A percentile compares a stretch with the other conserved stretches of the same genome.
These are phyloP conservation scores for Drosophila ficusphila DNA, from an alignment of 1,140 invertebrate species.

Conservation along the genomic window DNA sequence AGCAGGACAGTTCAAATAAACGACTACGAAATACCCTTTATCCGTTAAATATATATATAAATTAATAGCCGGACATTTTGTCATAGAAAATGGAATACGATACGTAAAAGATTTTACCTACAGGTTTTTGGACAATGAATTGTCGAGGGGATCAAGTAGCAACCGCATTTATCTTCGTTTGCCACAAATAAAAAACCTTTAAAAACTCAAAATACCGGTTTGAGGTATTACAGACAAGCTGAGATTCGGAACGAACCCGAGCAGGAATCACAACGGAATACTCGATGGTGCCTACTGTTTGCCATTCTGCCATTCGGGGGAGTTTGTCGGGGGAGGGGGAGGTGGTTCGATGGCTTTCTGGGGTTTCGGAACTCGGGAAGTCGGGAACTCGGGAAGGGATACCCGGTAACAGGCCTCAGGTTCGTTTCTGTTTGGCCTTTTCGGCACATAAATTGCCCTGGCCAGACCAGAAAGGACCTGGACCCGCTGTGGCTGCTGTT, in stretches of 20 bases:
- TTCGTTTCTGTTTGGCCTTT: slow-evolving; percentile 53
- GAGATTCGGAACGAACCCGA: not conserved
- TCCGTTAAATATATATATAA: not conserved
- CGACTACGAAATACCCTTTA: not conserved
- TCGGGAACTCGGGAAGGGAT: too few relatives aligned
- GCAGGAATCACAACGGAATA: not conserved
- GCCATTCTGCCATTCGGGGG: too few relatives aligned
- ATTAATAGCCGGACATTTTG: too few relatives aligned
- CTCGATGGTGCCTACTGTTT: slow-evolving; percentile 2
- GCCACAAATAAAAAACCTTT: too few relatives aligned
- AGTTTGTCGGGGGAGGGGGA: too few relatives aligned
- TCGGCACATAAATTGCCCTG: slow-evolving; percentile 63
- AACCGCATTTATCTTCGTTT: too few relatives aligned
- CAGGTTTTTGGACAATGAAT: too few relatives aligned
- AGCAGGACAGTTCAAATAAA: not conserved
- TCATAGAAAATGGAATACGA: too few relatives aligned
- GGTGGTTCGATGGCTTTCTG: too few relatives aligned
- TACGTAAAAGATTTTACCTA: not conserved
- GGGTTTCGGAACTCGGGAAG: too few relatives aligned
- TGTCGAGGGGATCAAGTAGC: too few relatives aligned
- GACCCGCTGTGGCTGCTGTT: slow-evolving; percentile 24
- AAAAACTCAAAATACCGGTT: too few relatives aligned
- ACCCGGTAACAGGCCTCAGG: slow-evolving; percentile 36
- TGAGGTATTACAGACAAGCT: not conserved
- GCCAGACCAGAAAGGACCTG: slow-evolving; percentile 18